Evolutionary conservation across 2,888 invertebrate species (phyloP).

Genomic region (Ophion slaviceki): DNA sequence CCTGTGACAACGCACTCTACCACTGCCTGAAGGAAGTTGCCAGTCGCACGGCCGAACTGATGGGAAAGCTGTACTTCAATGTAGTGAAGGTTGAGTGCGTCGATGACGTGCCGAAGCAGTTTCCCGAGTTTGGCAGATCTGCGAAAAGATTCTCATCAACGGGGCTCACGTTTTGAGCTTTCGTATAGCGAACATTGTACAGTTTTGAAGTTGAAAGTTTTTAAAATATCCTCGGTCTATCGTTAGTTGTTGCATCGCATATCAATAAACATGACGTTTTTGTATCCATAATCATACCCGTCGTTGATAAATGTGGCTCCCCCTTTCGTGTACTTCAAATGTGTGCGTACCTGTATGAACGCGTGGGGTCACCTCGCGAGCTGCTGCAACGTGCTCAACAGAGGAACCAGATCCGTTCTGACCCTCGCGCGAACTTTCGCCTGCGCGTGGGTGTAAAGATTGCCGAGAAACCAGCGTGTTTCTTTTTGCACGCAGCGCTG

Average conservation of each 20-base stretch:
- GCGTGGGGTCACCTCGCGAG: constrained; percentile 53
- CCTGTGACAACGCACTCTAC: constrained; percentile 93
- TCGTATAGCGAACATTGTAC: constrained; percentile 9
- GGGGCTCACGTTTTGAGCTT: constrained; percentile 54
- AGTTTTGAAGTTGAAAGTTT: constrained; percentile 19
- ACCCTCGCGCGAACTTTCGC: constrained; percentile 61
- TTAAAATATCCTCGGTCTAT: not conserved
- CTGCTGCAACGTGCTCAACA: constrained; percentile 67
- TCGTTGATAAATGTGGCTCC: too few species aligned
- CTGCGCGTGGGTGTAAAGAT: constrained; percentile 77
- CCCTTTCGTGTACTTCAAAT: not conserved
- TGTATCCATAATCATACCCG: too few species aligned
- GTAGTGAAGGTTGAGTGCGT: constrained; percentile 91
- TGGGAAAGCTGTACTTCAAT: constrained; percentile 95
- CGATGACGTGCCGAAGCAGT: constrained; percentile 83
- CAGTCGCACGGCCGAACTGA: constrained; percentile 89
- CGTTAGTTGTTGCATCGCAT: not conserved
- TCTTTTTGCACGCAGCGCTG: constrained; percentile 77
- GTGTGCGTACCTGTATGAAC: not conserved
- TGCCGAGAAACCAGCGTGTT: constrained; percentile 81
- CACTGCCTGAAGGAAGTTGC: constrained; percentile 91
- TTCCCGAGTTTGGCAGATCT: constrained; percentile 35
- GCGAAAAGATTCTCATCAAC: constrained; percentile 63
- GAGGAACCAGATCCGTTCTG: constrained; percentile 59
- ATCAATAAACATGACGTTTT: too few species aligned